Evolutionary conservation across 2,888 invertebrate genomes (phyloP).

Genomic region (Philereme transversata): DNA sequence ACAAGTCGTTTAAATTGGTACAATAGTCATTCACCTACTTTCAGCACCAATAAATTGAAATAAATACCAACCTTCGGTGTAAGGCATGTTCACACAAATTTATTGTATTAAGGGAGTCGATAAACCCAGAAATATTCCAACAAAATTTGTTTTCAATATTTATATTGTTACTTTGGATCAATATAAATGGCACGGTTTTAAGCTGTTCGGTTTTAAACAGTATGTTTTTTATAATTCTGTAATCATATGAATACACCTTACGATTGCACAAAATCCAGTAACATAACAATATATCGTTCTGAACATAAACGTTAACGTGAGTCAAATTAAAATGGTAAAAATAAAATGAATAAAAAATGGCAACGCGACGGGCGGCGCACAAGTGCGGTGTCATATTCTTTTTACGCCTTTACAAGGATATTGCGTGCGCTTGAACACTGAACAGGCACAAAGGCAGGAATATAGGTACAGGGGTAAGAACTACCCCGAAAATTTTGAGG

Average conservation of each 20-base stretch:
- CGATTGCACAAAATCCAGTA: conserved; percentile 4
- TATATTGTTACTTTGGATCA: too few species aligned
- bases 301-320: conserved; percentile 44
- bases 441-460: conserved; percentile 15
- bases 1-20: conserved; percentile 16
- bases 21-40: conserved; percentile 44
- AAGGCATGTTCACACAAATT: conserved; percentile 36
- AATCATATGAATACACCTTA: conserved; percentile 7
- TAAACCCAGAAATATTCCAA: neutral
- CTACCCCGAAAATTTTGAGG: too few species aligned
- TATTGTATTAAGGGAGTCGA: neutral
- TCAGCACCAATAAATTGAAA: conserved; percentile 36
- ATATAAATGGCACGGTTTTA: too few species aligned
- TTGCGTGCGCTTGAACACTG: conserved; percentile 34
- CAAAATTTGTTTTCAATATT: too few species aligned
- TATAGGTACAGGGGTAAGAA: neutral
- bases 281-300: conserved; percentile 41
- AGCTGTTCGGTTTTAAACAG: neutral
- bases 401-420: conserved; percentile 48
- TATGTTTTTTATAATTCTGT: neutral
- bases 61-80: conserved; percentile 41
- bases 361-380: conserved; percentile 41
- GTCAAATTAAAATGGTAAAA: conserved; percentile 43
- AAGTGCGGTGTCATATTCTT: conserved; percentile 51
- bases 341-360: conserved; percentile 54